phyloP scores from a whole-genome alignment of 1,140 invertebrate genomes.

The Drosophila seguyi region DNA sequence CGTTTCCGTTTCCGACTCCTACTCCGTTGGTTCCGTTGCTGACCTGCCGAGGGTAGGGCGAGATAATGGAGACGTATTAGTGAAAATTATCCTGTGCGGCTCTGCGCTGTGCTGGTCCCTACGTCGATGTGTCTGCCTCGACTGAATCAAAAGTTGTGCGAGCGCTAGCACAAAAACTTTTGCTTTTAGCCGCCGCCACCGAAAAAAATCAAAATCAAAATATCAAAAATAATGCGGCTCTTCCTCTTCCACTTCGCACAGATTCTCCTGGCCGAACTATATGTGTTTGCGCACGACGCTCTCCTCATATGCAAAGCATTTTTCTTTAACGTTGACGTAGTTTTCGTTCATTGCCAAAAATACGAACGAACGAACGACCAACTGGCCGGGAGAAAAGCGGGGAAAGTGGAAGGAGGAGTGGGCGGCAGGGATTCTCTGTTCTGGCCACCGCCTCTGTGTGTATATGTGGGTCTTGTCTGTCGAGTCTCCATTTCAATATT shows the following conservation, averaged over 20 bases:
- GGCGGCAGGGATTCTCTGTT: constrained; percentile 25
- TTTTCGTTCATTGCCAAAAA: constrained; percentile 83
- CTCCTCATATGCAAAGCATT: constrained; percentile 69
- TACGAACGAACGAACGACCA: constrained; percentile 30
- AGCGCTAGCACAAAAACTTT: constrained; percentile 76
- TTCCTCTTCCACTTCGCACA: constrained; percentile 61
- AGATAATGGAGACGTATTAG: not conserved
- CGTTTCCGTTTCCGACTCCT: constrained; percentile 36
- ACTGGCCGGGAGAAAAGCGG: constrained; percentile 4
- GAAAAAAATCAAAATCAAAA: constrained; percentile 37
- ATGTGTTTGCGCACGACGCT: constrained; percentile 75
- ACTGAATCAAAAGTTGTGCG: constrained; percentile 85
- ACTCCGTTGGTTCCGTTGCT: constrained; percentile 84
- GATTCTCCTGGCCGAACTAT: constrained; percentile 53
- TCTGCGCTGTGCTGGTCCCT: constrained; percentile 39
- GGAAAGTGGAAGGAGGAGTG: constrained; percentile 20
- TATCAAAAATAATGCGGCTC: constrained; percentile 57
- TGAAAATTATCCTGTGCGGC: constrained; percentile 1
- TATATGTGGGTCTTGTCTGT: constrained; percentile 52
- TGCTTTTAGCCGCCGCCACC: constrained; percentile 67
- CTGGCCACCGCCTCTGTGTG: constrained; percentile 21
- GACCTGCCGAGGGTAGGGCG: constrained; percentile 84
- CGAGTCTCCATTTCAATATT: constrained; percentile 81
- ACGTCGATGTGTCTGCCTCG: constrained; percentile 76
- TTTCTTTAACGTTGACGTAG: constrained; percentile 74